A percentile compares a stretch with the other conserved stretches of the same genome.
These are phyloP conservation scores for Lepilemur septentrionalis DNA, from an alignment of 2,797 vertebrate genomes.

Conservation along the genomic window DNA sequence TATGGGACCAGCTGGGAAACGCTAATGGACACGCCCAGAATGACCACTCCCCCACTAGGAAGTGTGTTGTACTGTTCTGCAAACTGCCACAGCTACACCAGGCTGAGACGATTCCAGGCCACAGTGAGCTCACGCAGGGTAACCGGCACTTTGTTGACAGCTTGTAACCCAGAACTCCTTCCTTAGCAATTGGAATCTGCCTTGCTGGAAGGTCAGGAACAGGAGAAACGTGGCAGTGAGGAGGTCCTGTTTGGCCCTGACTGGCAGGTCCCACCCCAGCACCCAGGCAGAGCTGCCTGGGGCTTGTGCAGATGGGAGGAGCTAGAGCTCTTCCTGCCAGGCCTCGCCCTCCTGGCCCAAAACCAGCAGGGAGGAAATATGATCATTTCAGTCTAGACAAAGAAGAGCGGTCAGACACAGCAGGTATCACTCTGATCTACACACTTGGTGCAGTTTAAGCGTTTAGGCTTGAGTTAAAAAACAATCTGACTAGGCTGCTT, in stretches of 20 bases:
- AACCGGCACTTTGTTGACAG: accelerated
- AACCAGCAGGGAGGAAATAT: neutral
- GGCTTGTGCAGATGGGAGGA: neutral
- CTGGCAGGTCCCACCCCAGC: neutral
- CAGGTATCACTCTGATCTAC: neutral
- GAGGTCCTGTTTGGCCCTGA: neutral
- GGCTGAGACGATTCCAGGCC: neutral
- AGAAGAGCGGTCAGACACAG: neutral
- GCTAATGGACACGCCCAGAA: too few species aligned
- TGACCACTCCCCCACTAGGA: neutral
- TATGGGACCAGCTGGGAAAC: neutral
- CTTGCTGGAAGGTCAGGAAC: neutral
- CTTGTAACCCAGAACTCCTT: neutral
- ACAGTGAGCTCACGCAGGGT: neutral
- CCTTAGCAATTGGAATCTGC: neutral
- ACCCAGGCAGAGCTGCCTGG: neutral
- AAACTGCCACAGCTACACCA: neutral
- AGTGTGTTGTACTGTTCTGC: neutral
- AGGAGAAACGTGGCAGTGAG: neutral
- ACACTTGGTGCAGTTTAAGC: neutral
- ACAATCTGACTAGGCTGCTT: neutral
- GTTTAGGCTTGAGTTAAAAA: neutral
- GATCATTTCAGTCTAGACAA: neutral
- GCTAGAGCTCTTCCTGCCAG: neutral
- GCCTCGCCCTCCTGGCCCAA: neutral